phyloP scores from a whole-genome alignment of 2,113 vertebrate species.

The Dinomys branickii region DNA sequence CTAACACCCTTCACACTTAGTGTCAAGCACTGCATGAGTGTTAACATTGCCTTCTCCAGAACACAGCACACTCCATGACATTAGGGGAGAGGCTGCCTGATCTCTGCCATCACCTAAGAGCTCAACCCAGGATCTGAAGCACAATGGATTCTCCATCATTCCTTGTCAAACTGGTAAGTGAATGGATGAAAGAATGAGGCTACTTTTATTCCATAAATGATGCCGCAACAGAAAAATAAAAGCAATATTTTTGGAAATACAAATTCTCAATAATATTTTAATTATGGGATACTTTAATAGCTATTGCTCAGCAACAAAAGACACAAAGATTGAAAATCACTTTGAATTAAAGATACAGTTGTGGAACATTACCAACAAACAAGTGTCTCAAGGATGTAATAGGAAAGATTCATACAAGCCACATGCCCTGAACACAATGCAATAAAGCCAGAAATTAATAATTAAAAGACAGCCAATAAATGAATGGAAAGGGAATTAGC shows the following conservation, averaged over 20 bases:
- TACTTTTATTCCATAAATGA: neutral
- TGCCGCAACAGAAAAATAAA: conserved; percentile 1
- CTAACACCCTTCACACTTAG: neutral
- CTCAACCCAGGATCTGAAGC: neutral
- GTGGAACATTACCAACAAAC: neutral
- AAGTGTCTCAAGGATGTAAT: conserved; percentile 1
- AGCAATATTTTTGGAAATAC: conserved; percentile 23
- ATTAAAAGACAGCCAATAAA: conserved; percentile 56
- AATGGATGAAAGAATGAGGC: neutral
- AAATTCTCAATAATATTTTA: neutral
- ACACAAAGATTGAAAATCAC: neutral
- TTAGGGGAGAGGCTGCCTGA: neutral
- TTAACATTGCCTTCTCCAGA: neutral
- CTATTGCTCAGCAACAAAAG: conserved; percentile 9
- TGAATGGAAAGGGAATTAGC: conserved; percentile 50
- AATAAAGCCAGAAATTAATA: conserved; percentile 69
- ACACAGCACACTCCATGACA: neutral
- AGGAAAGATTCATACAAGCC: conserved; percentile 35
- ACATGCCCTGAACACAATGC: conserved; percentile 18
- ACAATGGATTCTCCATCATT: neutral
- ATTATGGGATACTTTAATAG: neutral
- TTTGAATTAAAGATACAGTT: neutral
- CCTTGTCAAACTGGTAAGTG: neutral
- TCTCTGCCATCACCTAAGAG: neutral
- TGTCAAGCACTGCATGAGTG: neutral